Conservation (phyloP, 2,888 invertebrate genomes). For the Hymenopus coronatus region DNA sequence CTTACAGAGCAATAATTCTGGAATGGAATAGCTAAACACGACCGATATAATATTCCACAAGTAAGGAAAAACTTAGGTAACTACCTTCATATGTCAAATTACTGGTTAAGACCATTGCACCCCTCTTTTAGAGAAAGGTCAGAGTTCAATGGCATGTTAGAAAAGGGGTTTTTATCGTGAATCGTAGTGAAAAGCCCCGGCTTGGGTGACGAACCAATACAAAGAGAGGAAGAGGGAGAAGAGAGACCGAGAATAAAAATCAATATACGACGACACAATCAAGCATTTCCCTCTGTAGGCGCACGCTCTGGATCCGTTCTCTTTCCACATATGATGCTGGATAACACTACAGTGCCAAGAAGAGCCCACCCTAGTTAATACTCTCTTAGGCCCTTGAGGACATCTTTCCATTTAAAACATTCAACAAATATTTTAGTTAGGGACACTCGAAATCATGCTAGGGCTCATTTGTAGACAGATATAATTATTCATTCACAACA, state of each 20-base stretch:
- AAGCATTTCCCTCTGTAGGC: not conserved
- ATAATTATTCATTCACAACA: too few species aligned
- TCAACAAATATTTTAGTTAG: too few species aligned
- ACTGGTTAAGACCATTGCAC: not conserved
- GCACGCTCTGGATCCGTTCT: conserved; percentile 12
- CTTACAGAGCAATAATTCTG: not conserved
- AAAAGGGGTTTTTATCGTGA: not conserved
- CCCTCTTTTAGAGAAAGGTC: not conserved
- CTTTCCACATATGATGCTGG: not conserved
- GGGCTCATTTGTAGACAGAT: too few species aligned
- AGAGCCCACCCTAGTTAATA: not conserved
- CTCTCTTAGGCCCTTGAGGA: not conserved
- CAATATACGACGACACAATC: conserved; percentile 16
- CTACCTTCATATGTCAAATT: not conserved
- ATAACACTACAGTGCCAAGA: not conserved
- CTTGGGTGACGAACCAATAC: not conserved
- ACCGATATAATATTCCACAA: not conserved
- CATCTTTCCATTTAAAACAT: too few species aligned
- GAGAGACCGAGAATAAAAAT: not conserved
- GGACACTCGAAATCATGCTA: too few species aligned
- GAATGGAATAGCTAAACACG: not conserved
- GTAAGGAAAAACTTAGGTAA: not conserved
- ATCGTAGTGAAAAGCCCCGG: not conserved
- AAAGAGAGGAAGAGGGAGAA: not conserved
- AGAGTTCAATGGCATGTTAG: not conserved